Evolutionary conservation across 1,140 invertebrate genomes (phyloP), one percentile per base, ranked within the genome.

Genomic region (Dolichoris vasculosae): DNA sequence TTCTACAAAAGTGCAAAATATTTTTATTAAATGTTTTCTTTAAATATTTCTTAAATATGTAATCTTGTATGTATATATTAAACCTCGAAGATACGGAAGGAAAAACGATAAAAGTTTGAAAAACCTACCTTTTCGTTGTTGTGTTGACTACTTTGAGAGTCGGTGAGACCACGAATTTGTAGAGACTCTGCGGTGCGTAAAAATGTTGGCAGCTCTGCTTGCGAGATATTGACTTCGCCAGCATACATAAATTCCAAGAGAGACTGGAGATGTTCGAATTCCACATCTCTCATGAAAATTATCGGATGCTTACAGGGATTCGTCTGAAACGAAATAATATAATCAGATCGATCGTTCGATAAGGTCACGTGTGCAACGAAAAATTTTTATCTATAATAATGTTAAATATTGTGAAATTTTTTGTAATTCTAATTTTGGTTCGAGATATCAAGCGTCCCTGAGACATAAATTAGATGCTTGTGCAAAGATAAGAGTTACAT

Each of bases 221-320:
- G 96, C 87, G 97, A 96, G 81, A 98, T 97, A 91, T 98, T 98
- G 15, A 98, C 97, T 93, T 98, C 97, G 82, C 97, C 97, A 91
- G 96, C 95, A 90, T 98, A 98, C 95, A 97, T 97, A 91, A 97
- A 97, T 90, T 97, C 96, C 86, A 97, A 92, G 55, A 97, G 94
- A 86, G 96, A 96, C 88, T 96, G 95, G 83, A 97, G 93, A 91
- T 97, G 96, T 88, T 96, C 95, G 88, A 95, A 96, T 48, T 95
- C 94, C 26, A 97, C 96, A 94, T 97, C 96, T 90, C 96, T 95
- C 95, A 97, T 95, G 90, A 97, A 97, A 89, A 97, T 96, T 93
- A 97, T 97, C 30, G 97, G 97, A 94, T 97, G 96, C 89, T 96
- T 95, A 92, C 96, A 97, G 89, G 96, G 96, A 94, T 97, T 97